Percentiles rank a stretch among this genome's conserved stretches.
phyloP scores from a whole-genome alignment of 1,140 invertebrate species.

The Drosophila equinoxialis region DNA sequence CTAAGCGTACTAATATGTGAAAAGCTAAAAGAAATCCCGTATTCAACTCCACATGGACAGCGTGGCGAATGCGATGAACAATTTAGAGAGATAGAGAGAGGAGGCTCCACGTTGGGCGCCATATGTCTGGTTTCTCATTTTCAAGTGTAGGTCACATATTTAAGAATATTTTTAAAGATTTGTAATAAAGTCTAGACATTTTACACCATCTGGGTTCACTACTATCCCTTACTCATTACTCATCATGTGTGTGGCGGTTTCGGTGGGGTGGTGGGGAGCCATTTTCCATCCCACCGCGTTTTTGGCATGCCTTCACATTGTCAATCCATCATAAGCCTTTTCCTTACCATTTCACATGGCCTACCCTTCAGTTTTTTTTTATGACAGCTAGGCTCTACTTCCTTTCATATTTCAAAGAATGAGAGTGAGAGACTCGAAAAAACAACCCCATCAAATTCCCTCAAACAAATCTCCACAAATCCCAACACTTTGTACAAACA shows the following conservation, averaged over 20 bases:
- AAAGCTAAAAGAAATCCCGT: background rate
- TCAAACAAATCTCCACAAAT: slow-evolving; percentile 65
- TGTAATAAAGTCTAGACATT: slow-evolving; percentile 19
- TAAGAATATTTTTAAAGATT: slow-evolving; percentile 1
- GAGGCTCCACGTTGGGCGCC: background rate
- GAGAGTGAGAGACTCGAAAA: slow-evolving; percentile 1
- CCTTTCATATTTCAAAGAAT: background rate
- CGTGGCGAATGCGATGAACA: background rate
- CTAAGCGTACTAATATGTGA: background rate
- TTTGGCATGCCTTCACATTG: slow-evolving; percentile 27
- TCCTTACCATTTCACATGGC: slow-evolving; percentile 11
- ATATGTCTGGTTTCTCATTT: background rate
- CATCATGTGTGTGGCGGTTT: background rate
- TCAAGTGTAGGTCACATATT: background rate
- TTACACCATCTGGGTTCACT: slow-evolving; percentile 1
- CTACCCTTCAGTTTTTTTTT: slow-evolving; percentile 25
- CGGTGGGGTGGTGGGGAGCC: background rate
- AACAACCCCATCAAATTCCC: slow-evolving; percentile 44
- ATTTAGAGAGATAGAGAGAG: background rate
- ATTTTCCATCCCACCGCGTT: slow-evolving; percentile 36
- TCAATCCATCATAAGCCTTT: slow-evolving; percentile 62
- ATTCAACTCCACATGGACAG: slow-evolving; percentile 1
- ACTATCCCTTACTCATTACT: slow-evolving; percentile 30
- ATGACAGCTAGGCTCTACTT: slow-evolving; percentile 21
- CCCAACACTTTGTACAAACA: slow-evolving; percentile 72